Conservation (phyloP, 2,888 invertebrate species). For the Beris morrisii region DNA sequence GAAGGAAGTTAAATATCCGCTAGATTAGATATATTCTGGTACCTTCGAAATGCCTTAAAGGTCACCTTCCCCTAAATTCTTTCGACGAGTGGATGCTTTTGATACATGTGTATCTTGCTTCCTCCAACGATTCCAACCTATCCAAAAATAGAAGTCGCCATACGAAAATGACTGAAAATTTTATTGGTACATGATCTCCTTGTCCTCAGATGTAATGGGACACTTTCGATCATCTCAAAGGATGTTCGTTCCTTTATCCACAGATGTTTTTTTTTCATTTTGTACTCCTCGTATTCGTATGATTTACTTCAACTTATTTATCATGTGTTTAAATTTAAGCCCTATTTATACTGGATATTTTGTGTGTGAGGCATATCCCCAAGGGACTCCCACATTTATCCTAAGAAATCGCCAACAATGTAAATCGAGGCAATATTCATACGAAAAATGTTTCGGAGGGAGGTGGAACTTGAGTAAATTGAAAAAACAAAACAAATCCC, state of each 20-base stretch:
- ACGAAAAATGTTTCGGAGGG: too few relatives aligned
- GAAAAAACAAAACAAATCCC: too few relatives aligned
- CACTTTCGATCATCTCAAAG: slow-evolving; percentile 1
- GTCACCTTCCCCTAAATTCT: not conserved
- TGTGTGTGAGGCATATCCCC: too few relatives aligned
- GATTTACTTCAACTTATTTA: slow-evolving; percentile 31
- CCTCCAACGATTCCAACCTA: not conserved
- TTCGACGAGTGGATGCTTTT: not conserved
- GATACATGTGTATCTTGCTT: too few relatives aligned
- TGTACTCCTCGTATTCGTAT: slow-evolving; percentile 2
- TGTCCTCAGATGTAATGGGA: slow-evolving; percentile 15
- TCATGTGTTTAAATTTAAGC: slow-evolving; percentile 34
- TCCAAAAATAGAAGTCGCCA: not conserved
- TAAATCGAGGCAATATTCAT: too few relatives aligned
- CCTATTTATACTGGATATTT: slow-evolving; percentile 31
- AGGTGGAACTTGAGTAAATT: too few relatives aligned
- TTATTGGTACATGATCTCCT: slow-evolving; percentile 33
- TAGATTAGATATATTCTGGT: slow-evolving; percentile 29
- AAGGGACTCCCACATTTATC: too few relatives aligned
- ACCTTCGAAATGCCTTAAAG: not conserved
- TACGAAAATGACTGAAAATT: slow-evolving; percentile 25
- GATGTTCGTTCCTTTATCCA: not conserved
- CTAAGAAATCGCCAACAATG: too few relatives aligned
- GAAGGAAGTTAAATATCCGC: slow-evolving; percentile 35
- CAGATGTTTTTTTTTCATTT: not conserved